Evolutionary conservation across 2,888 invertebrate genomes (phyloP).

Genomic region (Dynastes tityus): DNA sequence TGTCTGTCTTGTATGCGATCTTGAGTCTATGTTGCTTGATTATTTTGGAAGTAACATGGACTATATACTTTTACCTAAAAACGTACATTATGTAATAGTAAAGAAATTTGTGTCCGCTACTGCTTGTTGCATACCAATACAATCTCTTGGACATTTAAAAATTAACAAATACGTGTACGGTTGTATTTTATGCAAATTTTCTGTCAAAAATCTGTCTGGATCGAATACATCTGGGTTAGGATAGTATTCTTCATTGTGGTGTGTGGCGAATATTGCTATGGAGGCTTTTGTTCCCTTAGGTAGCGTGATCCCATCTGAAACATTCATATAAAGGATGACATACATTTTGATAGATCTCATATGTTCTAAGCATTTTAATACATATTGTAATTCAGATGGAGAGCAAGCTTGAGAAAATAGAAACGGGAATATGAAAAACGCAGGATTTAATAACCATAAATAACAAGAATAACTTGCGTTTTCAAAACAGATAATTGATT

Average conservation of each 20-base stretch:
- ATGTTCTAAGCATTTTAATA: no score
- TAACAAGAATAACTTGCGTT: no score
- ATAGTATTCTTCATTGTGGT: conserved; percentile 32
- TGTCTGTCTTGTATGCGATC: no score
- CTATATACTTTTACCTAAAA: conserved; percentile 35
- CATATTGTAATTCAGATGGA: no score
- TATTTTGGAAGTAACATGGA: no score
- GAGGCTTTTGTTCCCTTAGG: conserved; percentile 23
- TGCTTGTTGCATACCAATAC: conserved; percentile 33
- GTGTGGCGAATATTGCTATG: conserved; percentile 27
- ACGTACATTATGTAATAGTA: neutral
- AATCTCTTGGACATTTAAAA: conserved; percentile 43
- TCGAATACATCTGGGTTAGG: conserved; percentile 32
- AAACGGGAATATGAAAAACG: no score
- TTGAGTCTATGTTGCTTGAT: no score
- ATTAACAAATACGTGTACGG: conserved; percentile 21
- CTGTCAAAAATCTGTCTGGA: conserved; percentile 45
- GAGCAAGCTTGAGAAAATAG: no score
- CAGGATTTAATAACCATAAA: no score
- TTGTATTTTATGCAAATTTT: conserved; percentile 14
- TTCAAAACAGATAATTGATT: no score
- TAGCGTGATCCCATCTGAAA: conserved; percentile 43
- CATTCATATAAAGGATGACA: neutral
- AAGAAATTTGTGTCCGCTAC: neutral
- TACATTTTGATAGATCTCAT: no score